phyloP scores from a whole-genome alignment of 2,797 vertebrate genomes.

The Myotis findleyi region DNA sequence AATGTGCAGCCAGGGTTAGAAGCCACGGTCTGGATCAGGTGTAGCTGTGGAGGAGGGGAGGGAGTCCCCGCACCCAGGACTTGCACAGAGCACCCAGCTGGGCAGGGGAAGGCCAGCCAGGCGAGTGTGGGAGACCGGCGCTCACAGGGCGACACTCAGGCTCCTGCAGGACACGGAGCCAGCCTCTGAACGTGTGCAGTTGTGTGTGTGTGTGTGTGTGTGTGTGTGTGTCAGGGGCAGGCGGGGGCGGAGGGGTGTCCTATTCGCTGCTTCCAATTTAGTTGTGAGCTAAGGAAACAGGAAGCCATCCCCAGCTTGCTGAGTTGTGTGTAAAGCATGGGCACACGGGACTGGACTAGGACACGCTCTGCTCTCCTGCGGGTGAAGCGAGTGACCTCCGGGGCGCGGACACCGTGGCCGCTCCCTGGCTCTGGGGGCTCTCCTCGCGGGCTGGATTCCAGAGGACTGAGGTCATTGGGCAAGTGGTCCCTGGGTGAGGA shows the following conservation, averaged over 20 bases:
- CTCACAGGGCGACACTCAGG: background rate
- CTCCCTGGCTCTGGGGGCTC: background rate
- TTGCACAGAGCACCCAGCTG: background rate
- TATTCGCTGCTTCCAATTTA: background rate
- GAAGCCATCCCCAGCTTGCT: too few species aligned
- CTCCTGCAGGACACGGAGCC: background rate
- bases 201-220: too few species aligned
- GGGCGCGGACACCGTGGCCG: background rate
- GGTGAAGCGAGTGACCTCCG: background rate
- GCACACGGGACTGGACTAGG: background rate
- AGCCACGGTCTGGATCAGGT: background rate
- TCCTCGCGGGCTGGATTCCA: conserved; percentile 7
- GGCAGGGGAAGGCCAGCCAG: background rate
- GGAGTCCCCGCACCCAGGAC: background rate
- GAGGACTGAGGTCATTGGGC: conserved; percentile 34
- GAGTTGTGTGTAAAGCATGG: background rate
- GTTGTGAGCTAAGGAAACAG: background rate
- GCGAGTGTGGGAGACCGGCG: background rate
- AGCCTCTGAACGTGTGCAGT: background rate
- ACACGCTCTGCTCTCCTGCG: background rate
- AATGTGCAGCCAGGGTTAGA: background rate
- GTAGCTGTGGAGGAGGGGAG: background rate
- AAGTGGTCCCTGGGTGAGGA: background rate
- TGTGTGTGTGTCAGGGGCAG: too few species aligned
- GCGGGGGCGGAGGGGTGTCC: accelerated